Conservation (phyloP, 2,797 vertebrate species). For the Pygocentrus nattereri region DNA sequence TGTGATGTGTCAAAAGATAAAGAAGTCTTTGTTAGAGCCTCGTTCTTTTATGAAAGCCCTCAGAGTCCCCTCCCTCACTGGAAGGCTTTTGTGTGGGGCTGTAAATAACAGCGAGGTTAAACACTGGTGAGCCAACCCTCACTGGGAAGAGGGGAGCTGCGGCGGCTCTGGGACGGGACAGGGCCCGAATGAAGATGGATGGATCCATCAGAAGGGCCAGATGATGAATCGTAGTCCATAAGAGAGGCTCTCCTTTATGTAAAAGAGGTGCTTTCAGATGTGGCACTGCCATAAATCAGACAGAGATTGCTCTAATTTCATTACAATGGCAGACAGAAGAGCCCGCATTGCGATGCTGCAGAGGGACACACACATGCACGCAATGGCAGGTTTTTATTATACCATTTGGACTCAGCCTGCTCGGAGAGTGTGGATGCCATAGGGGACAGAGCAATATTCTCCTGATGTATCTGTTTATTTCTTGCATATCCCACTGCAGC, state of each 20-base stretch:
- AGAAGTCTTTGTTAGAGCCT: constrained; percentile 23
- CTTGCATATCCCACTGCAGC: constrained; percentile 11
- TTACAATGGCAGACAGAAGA: constrained; percentile 68
- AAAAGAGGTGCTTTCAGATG: constrained; percentile 75
- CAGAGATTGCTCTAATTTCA: constrained; percentile 69
- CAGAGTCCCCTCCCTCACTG: constrained; percentile 41
- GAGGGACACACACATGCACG: constrained; percentile 30
- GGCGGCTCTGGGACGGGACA: constrained; percentile 53
- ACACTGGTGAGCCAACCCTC: constrained; percentile 21
- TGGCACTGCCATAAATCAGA: constrained; percentile 80
- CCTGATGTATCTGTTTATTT: constrained; percentile 46
- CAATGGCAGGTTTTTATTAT: constrained; percentile 33
- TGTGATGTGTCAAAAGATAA: constrained; percentile 14
- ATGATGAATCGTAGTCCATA: constrained; percentile 75
- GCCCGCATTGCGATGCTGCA: constrained; percentile 57
- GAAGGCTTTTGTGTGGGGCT: constrained; percentile 32
- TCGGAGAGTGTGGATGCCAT: constrained; percentile 24
- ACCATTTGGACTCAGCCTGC: constrained; percentile 39
- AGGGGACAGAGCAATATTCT: constrained; percentile 42
- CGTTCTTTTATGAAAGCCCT: constrained; percentile 8
- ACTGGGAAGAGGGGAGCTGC: constrained; percentile 17
- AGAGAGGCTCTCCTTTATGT: constrained; percentile 74
- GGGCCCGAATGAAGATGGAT: constrained; percentile 75
- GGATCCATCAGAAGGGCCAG: constrained; percentile 65
- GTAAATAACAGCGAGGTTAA: constrained; percentile 61